phyloP scores from a whole-genome alignment of 2,888 invertebrate genomes.

The Hetaerina titia region DNA sequence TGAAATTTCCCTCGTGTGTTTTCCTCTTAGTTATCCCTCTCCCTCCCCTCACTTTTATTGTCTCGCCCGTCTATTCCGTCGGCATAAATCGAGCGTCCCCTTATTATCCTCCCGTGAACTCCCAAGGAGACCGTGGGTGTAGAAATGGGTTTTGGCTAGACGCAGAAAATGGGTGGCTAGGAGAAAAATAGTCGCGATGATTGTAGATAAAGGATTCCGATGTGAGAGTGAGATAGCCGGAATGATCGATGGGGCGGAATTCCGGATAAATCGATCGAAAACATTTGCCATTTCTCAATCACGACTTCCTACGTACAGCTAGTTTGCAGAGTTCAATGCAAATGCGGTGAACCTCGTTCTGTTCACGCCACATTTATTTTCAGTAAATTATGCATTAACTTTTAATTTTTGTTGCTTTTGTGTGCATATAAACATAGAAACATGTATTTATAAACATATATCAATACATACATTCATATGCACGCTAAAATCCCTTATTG shows the following conservation, averaged over 20 bases:
- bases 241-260: neutral
- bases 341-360: neutral
- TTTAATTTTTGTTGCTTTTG: neutral
- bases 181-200: neutral
- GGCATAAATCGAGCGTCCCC: neutral
- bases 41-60: neutral
- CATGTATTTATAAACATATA: no score
- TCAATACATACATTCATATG: no score
- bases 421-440: neutral
- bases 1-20: no score
- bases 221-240: neutral
- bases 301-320: neutral
- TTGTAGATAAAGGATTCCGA: slow-evolving; percentile 12
- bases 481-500: no score
- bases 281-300: neutral
- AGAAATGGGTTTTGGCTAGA: neutral
- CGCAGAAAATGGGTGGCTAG: neutral
- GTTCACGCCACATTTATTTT: neutral
- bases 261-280: neutral
- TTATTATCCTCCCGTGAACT: neutral
- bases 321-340: neutral
- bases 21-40: neutral
- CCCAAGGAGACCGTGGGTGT: neutral
- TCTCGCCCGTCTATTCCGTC: neutral
- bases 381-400: neutral